Evolutionary conservation across 2,888 invertebrate genomes (phyloP).

Genomic region (Luffia ferchaultella): DNA sequence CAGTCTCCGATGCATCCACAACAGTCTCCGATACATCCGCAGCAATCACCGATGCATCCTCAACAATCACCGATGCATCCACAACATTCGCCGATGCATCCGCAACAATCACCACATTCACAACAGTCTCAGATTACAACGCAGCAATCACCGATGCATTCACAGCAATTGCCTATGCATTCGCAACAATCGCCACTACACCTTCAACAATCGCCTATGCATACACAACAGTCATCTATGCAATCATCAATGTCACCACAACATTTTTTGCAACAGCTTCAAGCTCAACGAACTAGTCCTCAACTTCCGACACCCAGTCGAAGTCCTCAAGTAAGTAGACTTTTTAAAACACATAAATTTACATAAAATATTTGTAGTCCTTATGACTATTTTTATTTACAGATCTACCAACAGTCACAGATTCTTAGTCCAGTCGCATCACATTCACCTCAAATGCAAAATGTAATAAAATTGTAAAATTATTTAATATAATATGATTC

Average conservation of each 20-base stretch:
- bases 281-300: conserved; percentile 54
- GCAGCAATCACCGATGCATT: conserved; percentile 11
- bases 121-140: conserved; percentile 31
- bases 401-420: conserved; percentile 60
- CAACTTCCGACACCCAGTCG: conserved; percentile 56
- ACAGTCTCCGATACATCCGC: conserved; percentile 18
- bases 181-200: conserved; percentile 44
- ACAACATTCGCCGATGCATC: conserved; percentile 28
- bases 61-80: conserved; percentile 20
- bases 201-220: conserved; percentile 22
- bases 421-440: conserved; percentile 57
- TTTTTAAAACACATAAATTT: background rate
- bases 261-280: conserved; percentile 42
- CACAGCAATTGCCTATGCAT: conserved; percentile 47
- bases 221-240: conserved; percentile 16
- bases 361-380: background rate
- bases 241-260: conserved; percentile 26
- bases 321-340: conserved; percentile 44
- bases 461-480: conserved; percentile 27
- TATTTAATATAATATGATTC: background rate
- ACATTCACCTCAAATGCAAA: conserved; percentile 56
- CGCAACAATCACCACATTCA: conserved; percentile 18
- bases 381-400: conserved; percentile 15
- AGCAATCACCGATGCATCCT: conserved; percentile 33
- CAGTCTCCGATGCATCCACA: conserved; percentile 10